These are phyloP conservation scores for Porites evermanni DNA, from an alignment of 92 coral and sea anemone species.

Conservation along the genomic window DNA sequence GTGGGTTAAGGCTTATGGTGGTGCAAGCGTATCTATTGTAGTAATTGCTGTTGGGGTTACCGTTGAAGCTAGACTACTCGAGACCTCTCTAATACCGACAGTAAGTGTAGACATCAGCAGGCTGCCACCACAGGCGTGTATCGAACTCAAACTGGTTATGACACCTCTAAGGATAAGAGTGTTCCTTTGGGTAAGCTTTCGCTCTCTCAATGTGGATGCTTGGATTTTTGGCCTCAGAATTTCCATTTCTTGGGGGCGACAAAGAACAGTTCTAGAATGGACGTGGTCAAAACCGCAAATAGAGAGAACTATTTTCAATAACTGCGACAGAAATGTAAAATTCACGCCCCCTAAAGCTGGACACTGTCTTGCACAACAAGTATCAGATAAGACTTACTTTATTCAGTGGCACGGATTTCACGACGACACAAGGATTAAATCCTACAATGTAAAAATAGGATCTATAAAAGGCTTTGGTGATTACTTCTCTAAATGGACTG, in stretches of 20 bases:
- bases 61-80: conserved; percentile 78
- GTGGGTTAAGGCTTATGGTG: conserved; percentile 79
- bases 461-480: conserved; percentile 76
- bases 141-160: conserved; percentile 70
- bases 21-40: conserved; percentile 54
- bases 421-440: conserved; percentile 78
- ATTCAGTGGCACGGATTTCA: conserved; percentile 87
- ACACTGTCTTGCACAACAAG: conserved; percentile 75
- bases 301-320: conserved; percentile 58
- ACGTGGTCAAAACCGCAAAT: conserved; percentile 73
- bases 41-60: conserved; percentile 87
- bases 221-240: conserved; percentile 55
- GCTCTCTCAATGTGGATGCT: conserved; percentile 39
- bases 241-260: conserved; percentile 67
- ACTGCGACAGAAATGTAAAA: conserved; percentile 59
- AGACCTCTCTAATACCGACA: conserved; percentile 79
- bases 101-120: conserved; percentile 49
- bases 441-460: conserved; percentile 76
- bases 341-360: conserved; percentile 75
- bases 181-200: conserved; percentile 76
- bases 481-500: conserved; percentile 71
- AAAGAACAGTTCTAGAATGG: conserved; percentile 67
- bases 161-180: conserved; percentile 81
- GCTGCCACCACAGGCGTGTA: conserved; percentile 82
- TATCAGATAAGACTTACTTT: conserved; percentile 74